Conservation (phyloP, 2,888 invertebrate genomes). For the Sphecodes monilicornis region DNA sequence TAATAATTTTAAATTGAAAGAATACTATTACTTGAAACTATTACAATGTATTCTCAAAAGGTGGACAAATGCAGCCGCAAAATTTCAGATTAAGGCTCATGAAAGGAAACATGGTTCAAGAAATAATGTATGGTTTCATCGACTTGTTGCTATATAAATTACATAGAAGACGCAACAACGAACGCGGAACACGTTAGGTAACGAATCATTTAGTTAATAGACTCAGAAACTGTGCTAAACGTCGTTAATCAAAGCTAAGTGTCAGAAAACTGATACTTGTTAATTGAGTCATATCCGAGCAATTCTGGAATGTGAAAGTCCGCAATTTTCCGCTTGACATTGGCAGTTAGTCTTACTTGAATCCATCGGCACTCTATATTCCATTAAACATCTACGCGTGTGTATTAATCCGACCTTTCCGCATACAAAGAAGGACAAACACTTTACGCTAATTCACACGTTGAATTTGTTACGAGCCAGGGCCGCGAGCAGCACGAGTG, state of each 20-base stretch:
- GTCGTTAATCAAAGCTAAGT: conserved; percentile 2
- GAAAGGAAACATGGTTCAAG: not conserved
- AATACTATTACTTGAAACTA: no score
- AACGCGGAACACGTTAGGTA: not conserved
- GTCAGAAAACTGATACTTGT: conserved; percentile 33
- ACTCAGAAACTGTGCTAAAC: not conserved
- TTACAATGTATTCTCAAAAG: no score
- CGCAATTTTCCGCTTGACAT: conserved; percentile 59
- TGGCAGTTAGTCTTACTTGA: conserved; percentile 52
- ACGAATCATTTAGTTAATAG: not conserved
- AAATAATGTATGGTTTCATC: conserved; percentile 6
- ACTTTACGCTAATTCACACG: not conserved
- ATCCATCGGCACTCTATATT: conserved; percentile 52
- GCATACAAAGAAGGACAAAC: conserved; percentile 11
- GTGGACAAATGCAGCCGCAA: no score
- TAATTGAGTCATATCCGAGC: conserved; percentile 48
- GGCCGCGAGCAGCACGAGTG: no score
- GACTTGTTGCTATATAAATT: conserved; percentile 3
- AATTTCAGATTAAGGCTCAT: no score
- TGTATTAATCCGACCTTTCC: conserved; percentile 64
- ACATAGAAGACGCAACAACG: not conserved
- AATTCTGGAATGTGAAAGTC: conserved; percentile 50
- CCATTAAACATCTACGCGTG: conserved; percentile 46
- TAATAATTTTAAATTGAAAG: no score
- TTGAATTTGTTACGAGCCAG: no score